Evolutionary conservation across 2,888 invertebrate genomes (phyloP), one percentile per base, ranked within the genome.

Genomic region (Callinectes sapidus): DNA sequence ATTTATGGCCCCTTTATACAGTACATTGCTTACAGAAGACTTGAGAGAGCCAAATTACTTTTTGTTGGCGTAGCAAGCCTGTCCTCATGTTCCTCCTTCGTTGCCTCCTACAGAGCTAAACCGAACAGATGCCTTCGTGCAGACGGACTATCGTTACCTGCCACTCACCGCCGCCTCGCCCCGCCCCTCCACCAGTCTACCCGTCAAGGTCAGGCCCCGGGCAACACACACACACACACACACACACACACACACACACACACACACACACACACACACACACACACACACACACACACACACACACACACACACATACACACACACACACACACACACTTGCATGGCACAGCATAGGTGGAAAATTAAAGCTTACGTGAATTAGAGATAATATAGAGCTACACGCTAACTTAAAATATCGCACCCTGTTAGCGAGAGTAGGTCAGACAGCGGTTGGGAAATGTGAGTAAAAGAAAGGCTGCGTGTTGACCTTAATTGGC

Each of bases 141-240:
- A 95, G 92, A 95, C 95, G 1, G 95, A 95, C 90, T 94, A 92
- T 91, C 92, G 94, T 23, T 93, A 92, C 87, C 86, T 94, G 14
- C 94, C 94, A 16, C 90, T 94, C 13, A 90, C 90, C 1, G 42
- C 71, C 23, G 28, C 81, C 23, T 81, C 35, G 6, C 91, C 87
- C 42, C 48, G 61, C 18, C 90, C 89, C 10, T 88, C 92, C 88
- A 86, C 61, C 90, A 54, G 28, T 10, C 13, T 54, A 48, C 32
- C 55, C 87, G n/a, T 87, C 54, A 90, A 66, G 92, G 91, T 85
- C 90, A 89, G 48, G 35, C 71, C 71, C 71, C 71, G 1, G 8
- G n/a, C 71, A 28, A 48, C n/a, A 48, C 87, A 87, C 87, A 39
- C 87, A 87, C 39, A 87, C 54, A 54, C n/a, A 48, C 54, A 23